These are phyloP conservation scores for Nerophis lumbriciformis DNA, from an alignment of 2,113 vertebrate genomes.

Conservation along the genomic window DNA sequence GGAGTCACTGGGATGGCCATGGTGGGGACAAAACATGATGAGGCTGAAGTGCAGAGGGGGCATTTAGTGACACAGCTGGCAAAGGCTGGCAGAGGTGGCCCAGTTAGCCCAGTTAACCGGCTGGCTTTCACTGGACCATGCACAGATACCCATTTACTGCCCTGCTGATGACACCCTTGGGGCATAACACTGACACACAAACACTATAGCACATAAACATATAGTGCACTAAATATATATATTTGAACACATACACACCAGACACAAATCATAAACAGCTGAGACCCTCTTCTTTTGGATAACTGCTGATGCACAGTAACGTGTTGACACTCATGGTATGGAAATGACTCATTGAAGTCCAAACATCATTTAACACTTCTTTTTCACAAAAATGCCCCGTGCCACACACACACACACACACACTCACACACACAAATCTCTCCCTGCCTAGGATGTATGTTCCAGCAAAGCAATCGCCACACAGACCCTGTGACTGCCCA, in stretches of 20 bases:
- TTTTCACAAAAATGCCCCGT: slow-evolving; percentile 40
- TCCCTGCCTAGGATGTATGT: slow-evolving; percentile 47
- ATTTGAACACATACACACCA: slow-evolving; percentile 10
- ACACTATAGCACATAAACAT: slow-evolving; percentile 8
- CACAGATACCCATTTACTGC: slow-evolving; percentile 77
- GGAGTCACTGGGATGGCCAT: slow-evolving; percentile 25
- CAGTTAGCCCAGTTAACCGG: slow-evolving; percentile 64
- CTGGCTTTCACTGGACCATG: slow-evolving; percentile 69
- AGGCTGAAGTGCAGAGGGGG: slow-evolving; percentile 50
- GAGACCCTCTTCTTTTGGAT: slow-evolving; percentile 8
- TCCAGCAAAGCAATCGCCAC: slow-evolving; percentile 40
- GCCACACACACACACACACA: slow-evolving; percentile 6
- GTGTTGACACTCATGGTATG: slow-evolving; percentile 7
- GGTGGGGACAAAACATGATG: slow-evolving; percentile 68
- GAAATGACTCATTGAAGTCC: slow-evolving; percentile 30
- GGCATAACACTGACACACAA: slow-evolving; percentile 40
- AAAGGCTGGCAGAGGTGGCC: slow-evolving; percentile 58
- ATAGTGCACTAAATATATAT: slow-evolving; percentile 20
- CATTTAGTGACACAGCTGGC: slow-evolving; percentile 73
- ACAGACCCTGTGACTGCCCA: slow-evolving; percentile 52
- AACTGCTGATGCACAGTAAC: slow-evolving; percentile 12
- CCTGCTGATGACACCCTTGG: slow-evolving; percentile 69
- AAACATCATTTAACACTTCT: slow-evolving; percentile 41
- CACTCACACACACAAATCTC: slow-evolving; percentile 35
- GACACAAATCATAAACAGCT: slow-evolving; percentile 8